Conservation (phyloP, 2,113 vertebrate species). For the Grantiella picta region DNA sequence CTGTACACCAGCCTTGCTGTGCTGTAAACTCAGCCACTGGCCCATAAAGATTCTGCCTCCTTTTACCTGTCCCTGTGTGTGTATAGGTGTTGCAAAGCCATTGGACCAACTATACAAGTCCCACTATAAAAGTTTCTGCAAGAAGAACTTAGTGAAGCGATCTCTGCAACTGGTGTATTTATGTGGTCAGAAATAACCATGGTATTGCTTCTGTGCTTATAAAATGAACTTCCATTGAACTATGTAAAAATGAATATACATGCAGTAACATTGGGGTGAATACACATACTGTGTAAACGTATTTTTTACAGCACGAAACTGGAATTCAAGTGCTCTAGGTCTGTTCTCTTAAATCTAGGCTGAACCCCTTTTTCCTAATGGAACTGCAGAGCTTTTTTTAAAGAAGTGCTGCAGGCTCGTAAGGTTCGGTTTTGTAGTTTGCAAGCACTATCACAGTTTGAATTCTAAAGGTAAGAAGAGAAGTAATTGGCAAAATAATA, state of each 20-base stretch:
- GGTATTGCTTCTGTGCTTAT: constrained; percentile 70
- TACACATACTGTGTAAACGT: not conserved
- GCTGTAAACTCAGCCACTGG: not conserved
- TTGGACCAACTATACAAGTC: constrained; percentile 59
- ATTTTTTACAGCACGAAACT: not conserved
- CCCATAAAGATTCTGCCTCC: not conserved
- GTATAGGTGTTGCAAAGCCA: constrained; percentile 56
- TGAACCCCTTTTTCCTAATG: not conserved
- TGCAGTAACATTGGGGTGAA: constrained; percentile 64
- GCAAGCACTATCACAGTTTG: not conserved
- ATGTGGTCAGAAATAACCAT: constrained; percentile 60
- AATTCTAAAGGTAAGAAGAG: not conserved
- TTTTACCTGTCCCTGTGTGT: not conserved
- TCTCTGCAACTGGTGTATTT: constrained; percentile 55
- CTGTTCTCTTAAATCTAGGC: not conserved
- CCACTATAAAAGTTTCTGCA: constrained; percentile 45
- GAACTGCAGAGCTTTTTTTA: not conserved
- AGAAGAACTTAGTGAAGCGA: constrained; percentile 42
- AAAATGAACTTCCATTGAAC: constrained; percentile 53
- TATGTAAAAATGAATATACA: constrained; percentile 74
- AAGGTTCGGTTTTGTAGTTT: not conserved
- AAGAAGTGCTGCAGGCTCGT: not conserved
- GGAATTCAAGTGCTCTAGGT: not conserved
- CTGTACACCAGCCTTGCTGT: not conserved
- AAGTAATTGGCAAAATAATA: not conserved